phyloP scores from a whole-genome alignment of 2,113 vertebrate genomes.

The Nannobrachium achirus region DNA sequence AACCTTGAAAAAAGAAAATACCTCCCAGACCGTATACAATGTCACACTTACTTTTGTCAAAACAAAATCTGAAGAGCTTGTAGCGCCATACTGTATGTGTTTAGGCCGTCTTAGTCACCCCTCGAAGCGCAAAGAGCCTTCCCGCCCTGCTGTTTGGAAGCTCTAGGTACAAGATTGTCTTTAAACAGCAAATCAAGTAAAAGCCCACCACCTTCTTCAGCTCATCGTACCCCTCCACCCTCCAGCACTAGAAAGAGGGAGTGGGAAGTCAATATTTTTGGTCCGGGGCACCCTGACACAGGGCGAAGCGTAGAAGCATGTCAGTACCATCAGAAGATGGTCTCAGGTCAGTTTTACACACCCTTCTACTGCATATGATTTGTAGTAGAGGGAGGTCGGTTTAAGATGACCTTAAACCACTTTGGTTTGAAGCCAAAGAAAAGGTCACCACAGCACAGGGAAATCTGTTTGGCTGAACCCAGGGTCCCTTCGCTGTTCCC shows the following conservation, averaged over 20 bases:
- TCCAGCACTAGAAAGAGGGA: constrained; percentile 28
- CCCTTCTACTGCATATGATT: constrained; percentile 7
- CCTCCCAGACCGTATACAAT: too few species aligned
- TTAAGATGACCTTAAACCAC: background rate
- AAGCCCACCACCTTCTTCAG: background rate
- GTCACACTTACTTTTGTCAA: too few species aligned
- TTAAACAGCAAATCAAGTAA: background rate
- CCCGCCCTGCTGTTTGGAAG: too few species aligned
- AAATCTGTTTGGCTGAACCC: constrained; percentile 89
- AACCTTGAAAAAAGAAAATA: too few species aligned
- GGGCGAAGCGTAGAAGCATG: background rate
- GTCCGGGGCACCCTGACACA: constrained; percentile 49
- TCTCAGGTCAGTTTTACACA: constrained; percentile 39
- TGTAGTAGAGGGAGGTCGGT: background rate
- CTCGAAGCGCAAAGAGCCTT: constrained; percentile 5
- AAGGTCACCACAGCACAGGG: constrained; percentile 89
- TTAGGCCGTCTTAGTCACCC: too few species aligned
- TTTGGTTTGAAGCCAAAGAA: constrained; percentile 1
- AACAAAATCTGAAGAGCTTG: too few species aligned
- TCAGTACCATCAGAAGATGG: constrained; percentile 20
- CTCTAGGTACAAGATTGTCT: background rate
- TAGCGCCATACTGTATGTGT: too few species aligned
- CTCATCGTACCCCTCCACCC: constrained; percentile 30
- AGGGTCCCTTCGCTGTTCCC: constrained; percentile 89
- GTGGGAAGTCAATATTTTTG: constrained; percentile 35